phyloP scores from a whole-genome alignment of 2,797 vertebrate species.

The Epinephelus malabaricus region DNA sequence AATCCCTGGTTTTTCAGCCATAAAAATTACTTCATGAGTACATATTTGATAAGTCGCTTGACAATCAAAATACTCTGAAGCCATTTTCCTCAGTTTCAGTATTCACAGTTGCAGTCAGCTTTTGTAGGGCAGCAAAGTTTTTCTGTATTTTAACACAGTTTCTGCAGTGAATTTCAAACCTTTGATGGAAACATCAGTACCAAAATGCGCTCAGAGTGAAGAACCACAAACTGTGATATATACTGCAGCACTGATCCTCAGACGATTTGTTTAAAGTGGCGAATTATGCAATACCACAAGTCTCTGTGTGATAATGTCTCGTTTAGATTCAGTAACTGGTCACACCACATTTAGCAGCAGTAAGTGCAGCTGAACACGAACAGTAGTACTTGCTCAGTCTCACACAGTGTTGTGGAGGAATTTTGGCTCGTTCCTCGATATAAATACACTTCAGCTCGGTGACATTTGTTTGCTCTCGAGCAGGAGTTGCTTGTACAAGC shows the following conservation, averaged over 20 bases:
- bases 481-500: not conserved
- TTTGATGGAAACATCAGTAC: not conserved
- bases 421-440: not conserved
- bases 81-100: not conserved
- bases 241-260: not conserved
- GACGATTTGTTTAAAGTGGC: conserved; percentile 3
- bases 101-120: too few relatives aligned
- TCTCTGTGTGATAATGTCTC: not conserved
- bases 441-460: conserved; percentile 12
- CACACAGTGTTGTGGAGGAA: not conserved
- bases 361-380: not conserved
- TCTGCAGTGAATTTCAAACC: not conserved
- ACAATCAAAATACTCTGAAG: too few relatives aligned
- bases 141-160: too few relatives aligned
- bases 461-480: conserved; percentile 9
- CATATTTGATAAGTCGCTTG: too few relatives aligned
- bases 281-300: not conserved
- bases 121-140: too few relatives aligned
- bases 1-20: too few relatives aligned
- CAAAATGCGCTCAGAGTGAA: not conserved
- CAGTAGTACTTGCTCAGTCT: not conserved
- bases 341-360: conserved; percentile 7
- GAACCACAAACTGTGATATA: not conserved
- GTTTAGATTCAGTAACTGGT: conserved; percentile 8
- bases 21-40: too few relatives aligned